Evolutionary conservation across 2,113 vertebrate genomes (phyloP).

Genomic region (Megaceryle maxima): DNA sequence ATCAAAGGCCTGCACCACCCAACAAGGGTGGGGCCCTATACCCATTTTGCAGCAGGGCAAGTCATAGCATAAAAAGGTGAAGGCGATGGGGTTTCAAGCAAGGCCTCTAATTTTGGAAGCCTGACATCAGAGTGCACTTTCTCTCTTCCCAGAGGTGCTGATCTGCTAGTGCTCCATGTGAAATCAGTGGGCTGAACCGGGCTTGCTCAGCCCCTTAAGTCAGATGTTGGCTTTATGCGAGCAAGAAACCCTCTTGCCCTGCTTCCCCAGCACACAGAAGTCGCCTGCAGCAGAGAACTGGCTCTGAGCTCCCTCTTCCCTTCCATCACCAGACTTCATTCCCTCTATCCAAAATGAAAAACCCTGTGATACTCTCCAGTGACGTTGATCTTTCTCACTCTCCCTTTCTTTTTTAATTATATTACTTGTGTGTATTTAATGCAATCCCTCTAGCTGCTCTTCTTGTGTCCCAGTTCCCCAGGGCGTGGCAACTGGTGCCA

Average conservation of each 20-base stretch:
- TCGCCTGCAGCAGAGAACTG: not conserved
- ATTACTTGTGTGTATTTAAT: not conserved
- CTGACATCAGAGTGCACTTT: not conserved
- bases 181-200: not conserved
- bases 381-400: not conserved
- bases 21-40: constrained; percentile 12
- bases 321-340: not conserved
- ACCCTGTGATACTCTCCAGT: not conserved
- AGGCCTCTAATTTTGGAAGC: constrained; percentile 14
- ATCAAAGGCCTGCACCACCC: constrained; percentile 9
- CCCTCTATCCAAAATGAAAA: not conserved
- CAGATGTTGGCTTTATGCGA: not conserved
- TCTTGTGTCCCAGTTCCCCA: constrained; percentile 2
- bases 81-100: not conserved
- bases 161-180: not conserved
- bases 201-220: not conserved
- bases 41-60: not conserved
- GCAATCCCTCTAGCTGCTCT: constrained; percentile 30
- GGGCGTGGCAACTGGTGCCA: not conserved
- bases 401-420: not conserved
- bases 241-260: not conserved
- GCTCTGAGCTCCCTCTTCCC: not conserved
- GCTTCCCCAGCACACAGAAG: accelerated
- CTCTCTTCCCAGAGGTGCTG: not conserved
- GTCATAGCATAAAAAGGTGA: not conserved